Evolutionary conservation across 35 echinoderm and acorn worm species (phyloP).

Genomic region (Apostichopus parvimensis): DNA sequence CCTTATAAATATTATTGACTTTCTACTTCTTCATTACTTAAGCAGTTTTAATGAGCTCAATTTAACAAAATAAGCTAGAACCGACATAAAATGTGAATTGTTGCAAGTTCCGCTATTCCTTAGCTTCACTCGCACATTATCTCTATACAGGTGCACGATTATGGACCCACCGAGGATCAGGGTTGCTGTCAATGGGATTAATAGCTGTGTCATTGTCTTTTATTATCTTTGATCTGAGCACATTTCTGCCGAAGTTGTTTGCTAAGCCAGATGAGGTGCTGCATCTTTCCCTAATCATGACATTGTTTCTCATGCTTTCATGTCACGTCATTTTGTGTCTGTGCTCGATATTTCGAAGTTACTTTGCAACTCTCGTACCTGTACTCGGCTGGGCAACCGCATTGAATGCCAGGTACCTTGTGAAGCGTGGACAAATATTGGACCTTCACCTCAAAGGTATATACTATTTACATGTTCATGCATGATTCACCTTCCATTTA

Average conservation of each 20-base stretch:
- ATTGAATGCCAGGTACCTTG: background rate
- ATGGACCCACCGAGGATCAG: background rate
- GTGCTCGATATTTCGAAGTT: background rate
- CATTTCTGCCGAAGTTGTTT: background rate
- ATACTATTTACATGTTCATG: too few relatives aligned
- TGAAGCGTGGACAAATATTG: background rate
- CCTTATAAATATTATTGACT: too few relatives aligned
- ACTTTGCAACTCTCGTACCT: background rate
- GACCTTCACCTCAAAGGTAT: constrained; percentile 11
- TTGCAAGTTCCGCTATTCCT: too few relatives aligned
- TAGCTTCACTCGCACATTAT: too few relatives aligned
- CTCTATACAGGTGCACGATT: background rate
- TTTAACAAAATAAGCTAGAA: too few relatives aligned
- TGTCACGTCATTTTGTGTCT: background rate
- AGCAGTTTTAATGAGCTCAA: too few relatives aligned
- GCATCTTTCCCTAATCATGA: background rate
- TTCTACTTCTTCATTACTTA: too few relatives aligned
- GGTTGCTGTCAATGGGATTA: background rate
- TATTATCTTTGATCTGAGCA: background rate
- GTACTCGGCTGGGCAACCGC: background rate
- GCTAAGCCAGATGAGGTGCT: background rate
- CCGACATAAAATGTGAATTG: too few relatives aligned
- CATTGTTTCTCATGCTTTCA: background rate
- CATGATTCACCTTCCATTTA: too few relatives aligned
- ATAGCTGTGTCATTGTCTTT: background rate